A percentile compares a stretch with the other conserved stretches of the same genome.
These are phyloP conservation scores for Callospermophilus lateralis DNA, from an alignment of 2,113 vertebrate species.

Conservation along the genomic window DNA sequence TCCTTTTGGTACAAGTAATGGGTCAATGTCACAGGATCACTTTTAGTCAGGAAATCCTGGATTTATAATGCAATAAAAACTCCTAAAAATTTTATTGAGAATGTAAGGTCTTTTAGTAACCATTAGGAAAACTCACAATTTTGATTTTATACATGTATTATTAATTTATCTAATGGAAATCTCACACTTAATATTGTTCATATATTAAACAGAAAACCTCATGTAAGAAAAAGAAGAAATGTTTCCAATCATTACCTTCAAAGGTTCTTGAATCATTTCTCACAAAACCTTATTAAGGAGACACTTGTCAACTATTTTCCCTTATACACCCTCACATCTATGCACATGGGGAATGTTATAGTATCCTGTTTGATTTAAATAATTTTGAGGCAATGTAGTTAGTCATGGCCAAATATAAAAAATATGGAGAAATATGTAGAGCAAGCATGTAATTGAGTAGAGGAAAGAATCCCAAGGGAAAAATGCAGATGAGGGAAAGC, in stretches of 20 bases:
- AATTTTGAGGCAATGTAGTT: background rate
- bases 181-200: background rate
- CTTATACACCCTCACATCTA: background rate
- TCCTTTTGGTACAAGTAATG: background rate
- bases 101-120: background rate
- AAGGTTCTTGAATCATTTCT: background rate
- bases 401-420: background rate
- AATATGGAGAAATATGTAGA: background rate
- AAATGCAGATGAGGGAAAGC: background rate
- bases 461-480: background rate
- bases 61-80: background rate
- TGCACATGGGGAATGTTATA: background rate
- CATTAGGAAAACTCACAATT: background rate
- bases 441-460: background rate
- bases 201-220: background rate
- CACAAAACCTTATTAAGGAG: background rate
- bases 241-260: slow-evolving; percentile 8
- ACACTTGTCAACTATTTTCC: background rate
- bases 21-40: background rate
- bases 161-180: background rate
- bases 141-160: background rate
- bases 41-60: background rate
- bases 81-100: background rate
- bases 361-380: background rate
- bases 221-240: background rate